Base-by-base conservation (phyloP, 2,797 vertebrate genomes). In the Mareca strepera region DNA sequence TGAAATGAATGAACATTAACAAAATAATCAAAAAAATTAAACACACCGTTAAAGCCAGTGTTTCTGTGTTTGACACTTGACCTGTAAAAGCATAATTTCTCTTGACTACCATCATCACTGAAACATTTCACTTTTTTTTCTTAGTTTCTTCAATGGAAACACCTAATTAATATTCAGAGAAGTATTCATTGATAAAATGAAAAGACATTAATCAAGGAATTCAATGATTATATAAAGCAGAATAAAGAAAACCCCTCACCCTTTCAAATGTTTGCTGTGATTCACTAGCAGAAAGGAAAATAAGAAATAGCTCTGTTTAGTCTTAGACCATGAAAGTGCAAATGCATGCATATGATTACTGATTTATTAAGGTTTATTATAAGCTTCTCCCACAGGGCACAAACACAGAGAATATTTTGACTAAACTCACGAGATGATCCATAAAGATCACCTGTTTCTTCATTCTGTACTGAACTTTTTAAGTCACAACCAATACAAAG, bases 311-410 rank as follows among this genome's bases (percentile, higher is more conserved):
- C 15, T 88, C 25, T 81, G 15, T 52, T 87, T 59, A 73, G 26
- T 55, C 73, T 89, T 68, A 82, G 7, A 3, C 78, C 41, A 33
- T 18, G 76, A 79, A 43, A 88, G 3, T 37, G 28, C 84, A 92
- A 28, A 81, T 67, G 6, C 29, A 37, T 14, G 29, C 7, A 41
- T 5, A 59, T 37, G 55, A 75, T 77, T 86, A 77, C 21, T 63
- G 41, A 85, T 93, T 90, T 74, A 77, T 90, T 77, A 85, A 69
- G 59, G 35, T 5, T 82, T 91, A 22, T 50, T 55, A 88, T 87
- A 92, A 90, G 28, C 35, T 82, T 89, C n/a, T 91, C 29, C 64
- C 35, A 59, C n/a, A 59, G 28, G 69, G 21, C 31, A 87, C 22
- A 84, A 70, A 39, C 7, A 81, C 12, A 53, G 25, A 82, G 9